These are phyloP conservation scores for Coracias cyanogaster DNA, from an alignment of 2,797 vertebrate species.

Conservation along the genomic window DNA sequence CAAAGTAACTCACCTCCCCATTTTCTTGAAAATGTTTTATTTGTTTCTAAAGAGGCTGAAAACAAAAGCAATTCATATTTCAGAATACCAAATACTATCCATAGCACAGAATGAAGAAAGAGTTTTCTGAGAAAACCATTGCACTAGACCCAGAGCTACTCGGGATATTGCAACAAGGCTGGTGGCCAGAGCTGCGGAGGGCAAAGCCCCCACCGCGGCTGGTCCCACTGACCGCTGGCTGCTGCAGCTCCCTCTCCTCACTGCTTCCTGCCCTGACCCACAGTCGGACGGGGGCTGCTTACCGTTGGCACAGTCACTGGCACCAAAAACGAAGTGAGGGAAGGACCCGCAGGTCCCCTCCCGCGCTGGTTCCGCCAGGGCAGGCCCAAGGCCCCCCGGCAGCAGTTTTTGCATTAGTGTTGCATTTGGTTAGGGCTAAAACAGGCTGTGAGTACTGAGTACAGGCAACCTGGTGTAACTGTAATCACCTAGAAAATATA, in stretches of 20 bases:
- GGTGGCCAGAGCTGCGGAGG: not conserved
- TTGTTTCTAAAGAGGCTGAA: slow-evolving; percentile 51
- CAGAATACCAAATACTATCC: slow-evolving; percentile 25
- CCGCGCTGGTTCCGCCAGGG: not conserved
- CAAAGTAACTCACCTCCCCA: not conserved
- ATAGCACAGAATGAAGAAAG: slow-evolving; percentile 1
- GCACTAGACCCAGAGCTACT: slow-evolving; percentile 17
- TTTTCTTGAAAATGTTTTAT: slow-evolving; percentile 75
- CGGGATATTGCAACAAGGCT: not conserved
- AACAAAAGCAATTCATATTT: slow-evolving; percentile 52
- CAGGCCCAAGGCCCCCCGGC: not conserved
- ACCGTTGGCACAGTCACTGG: not conserved
- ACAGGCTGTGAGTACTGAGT: not conserved
- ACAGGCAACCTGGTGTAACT: not conserved
- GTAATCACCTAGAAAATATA: not conserved
- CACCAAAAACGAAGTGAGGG: not conserved
- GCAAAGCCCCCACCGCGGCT: not conserved
- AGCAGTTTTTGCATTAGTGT: not conserved
- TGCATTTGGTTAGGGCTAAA: slow-evolving; percentile 49
- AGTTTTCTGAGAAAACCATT: slow-evolving; percentile 65
- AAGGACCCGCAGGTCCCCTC: not conserved
- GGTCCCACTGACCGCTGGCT: not conserved
- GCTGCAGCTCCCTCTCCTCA: not conserved
- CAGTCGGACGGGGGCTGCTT: accelerated
- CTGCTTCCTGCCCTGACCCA: not conserved